phyloP scores from a whole-genome alignment of 2,113 vertebrate genomes.

The Damaliscus lunatus region DNA sequence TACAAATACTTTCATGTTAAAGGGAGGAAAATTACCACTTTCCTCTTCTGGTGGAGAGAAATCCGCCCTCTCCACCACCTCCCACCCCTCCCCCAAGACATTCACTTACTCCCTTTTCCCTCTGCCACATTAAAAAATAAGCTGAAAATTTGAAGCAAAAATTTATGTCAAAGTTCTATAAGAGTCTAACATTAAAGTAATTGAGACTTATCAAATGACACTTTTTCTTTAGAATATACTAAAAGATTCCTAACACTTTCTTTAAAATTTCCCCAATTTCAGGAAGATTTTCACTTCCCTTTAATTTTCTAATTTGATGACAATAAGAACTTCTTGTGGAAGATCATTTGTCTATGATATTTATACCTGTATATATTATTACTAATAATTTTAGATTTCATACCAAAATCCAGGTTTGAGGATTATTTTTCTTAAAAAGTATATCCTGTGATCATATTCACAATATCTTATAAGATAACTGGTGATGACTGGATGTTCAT shows the following conservation, averaged over 20 bases:
- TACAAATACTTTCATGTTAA: slow-evolving; percentile 33
- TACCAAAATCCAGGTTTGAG: neutral
- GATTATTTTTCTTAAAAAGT: slow-evolving; percentile 23
- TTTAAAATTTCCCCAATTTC: neutral
- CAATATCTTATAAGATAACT: neutral
- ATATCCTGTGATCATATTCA: neutral
- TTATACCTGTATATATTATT: neutral
- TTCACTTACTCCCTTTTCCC: slow-evolving; percentile 15
- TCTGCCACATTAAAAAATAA: slow-evolving; percentile 5
- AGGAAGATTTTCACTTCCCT: neutral
- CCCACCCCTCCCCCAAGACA: neutral
- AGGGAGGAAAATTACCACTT: slow-evolving; percentile 47
- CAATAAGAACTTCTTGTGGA: neutral
- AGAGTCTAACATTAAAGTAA: neutral
- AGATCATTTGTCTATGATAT: slow-evolving; percentile 5
- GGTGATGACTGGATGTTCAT: neutral
- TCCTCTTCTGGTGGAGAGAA: slow-evolving; percentile 46
- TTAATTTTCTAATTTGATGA: neutral
- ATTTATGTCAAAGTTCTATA: neutral
- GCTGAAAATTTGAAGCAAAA: neutral
- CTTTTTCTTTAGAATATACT: neutral
- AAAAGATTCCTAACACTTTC: neutral
- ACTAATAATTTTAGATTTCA: slow-evolving; percentile 36
- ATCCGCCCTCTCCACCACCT: neutral
- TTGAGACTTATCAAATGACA: neutral